Percentiles rank a stretch among this genome's conserved stretches.
These are phyloP conservation scores for Pampus argenteus DNA, from an alignment of 2,797 vertebrate genomes.

Conservation along the genomic window DNA sequence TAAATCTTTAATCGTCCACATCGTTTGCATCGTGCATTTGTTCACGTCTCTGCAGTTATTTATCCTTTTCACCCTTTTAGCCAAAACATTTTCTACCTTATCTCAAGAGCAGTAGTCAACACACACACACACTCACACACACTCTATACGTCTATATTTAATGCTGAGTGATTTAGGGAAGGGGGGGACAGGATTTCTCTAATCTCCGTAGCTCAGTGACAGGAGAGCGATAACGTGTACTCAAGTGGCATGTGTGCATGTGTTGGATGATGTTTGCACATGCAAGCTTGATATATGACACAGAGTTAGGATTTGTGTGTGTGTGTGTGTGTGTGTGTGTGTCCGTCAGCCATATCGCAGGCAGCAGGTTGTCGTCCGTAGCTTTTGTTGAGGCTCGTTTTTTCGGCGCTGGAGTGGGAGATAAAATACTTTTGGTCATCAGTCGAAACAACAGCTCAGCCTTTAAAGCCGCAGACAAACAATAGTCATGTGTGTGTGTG, in stretches of 20 bases:
- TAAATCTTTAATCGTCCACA: background rate
- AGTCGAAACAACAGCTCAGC: constrained; percentile 34
- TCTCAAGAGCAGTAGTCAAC: constrained; percentile 4
- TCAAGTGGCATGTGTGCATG: background rate
- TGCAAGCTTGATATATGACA: constrained; percentile 14
- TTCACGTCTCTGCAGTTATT: background rate
- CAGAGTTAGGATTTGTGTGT: constrained; percentile 3
- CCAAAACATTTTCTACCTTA: background rate
- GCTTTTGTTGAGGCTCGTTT: constrained; percentile 40
- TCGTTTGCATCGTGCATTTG: background rate
- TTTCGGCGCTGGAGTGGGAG: constrained; percentile 32
- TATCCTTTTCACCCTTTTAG: background rate
- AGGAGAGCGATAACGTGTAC: constrained; percentile 31
- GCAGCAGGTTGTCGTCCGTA: constrained; percentile 20
- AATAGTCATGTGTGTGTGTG: constrained; percentile 15
- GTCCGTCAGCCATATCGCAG: constrained; percentile 17
- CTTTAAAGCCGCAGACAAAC: constrained; percentile 46
- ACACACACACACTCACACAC: background rate
- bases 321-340: constrained; percentile 14
- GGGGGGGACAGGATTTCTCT: constrained; percentile 21
- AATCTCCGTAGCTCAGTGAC: constrained; percentile 51
- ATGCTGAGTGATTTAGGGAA: constrained; percentile 20
- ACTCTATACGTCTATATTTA: constrained; percentile 5
- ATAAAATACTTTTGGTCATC: constrained; percentile 60
- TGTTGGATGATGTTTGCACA: constrained; percentile 19